Conservation (phyloP, 2,888 invertebrate genomes). For the Eurois occulta region DNA sequence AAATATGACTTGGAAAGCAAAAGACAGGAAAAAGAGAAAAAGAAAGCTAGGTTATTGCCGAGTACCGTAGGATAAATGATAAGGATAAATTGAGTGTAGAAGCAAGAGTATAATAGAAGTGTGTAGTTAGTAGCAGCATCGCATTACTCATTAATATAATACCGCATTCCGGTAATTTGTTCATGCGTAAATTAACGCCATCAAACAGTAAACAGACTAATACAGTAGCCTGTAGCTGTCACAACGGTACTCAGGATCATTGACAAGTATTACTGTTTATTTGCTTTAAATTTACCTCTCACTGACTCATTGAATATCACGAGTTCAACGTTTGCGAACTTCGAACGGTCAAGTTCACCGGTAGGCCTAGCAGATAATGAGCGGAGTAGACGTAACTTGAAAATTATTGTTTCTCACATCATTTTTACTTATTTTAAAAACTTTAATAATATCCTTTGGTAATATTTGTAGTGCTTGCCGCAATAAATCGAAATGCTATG, state of each 20-base stretch:
- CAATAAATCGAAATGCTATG: too few species aligned
- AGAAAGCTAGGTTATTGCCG: too few species aligned
- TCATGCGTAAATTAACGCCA: neutral
- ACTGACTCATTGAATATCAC: neutral
- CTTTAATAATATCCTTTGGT: too few species aligned
- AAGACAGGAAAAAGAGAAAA: too few species aligned
- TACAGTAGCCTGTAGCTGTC: neutral
- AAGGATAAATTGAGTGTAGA: too few species aligned
- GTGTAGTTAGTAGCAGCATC: too few species aligned
- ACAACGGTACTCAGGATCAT: constrained; percentile 1
- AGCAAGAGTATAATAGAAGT: too few species aligned
- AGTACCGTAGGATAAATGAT: too few species aligned
- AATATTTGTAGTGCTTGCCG: too few species aligned
- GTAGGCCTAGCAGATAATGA: neutral
- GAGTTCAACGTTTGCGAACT: neutral
- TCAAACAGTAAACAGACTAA: neutral
- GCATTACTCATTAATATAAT: neutral
- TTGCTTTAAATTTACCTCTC: neutral
- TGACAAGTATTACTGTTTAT: neutral
- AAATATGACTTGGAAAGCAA: too few species aligned
- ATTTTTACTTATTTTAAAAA: too few species aligned
- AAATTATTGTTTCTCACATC: neutral
- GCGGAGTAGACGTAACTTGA: neutral
- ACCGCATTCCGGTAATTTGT: constrained; percentile 5
- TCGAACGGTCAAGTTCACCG: constrained; percentile 2